Base-by-base conservation (phyloP, 2,113 vertebrate genomes). In the Ciconia stormi region DNA sequence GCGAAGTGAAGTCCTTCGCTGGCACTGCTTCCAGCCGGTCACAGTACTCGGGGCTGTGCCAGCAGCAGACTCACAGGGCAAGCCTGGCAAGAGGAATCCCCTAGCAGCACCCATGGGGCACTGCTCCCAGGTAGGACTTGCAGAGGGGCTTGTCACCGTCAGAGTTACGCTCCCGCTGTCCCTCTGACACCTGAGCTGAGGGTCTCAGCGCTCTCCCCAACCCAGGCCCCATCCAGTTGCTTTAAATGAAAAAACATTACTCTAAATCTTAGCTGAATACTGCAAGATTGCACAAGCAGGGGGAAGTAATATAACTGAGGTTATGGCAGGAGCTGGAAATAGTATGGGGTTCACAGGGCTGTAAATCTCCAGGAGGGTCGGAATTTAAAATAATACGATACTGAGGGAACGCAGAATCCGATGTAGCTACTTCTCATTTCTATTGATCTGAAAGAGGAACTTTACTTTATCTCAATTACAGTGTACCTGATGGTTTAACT, bases 401-500 rank as follows among this genome's bases (percentile, higher is more conserved):
- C 89, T 69, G 66, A 84, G 40, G 30, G 58, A 92, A 66, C 13
- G 0, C 40, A 65, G 79, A 83, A 73, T 71, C 61, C 13, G 23
- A 65, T 87, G 74, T 47, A 72, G 82, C 56, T 91, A 95, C 96
- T 96, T 96, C 96, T 95, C 94, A 97, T 96, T 96, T 95, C 89
- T 80, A 95, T 91, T 93, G 83, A 91, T 91, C 79, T 82, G 88
- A 97, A 97, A 95, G 96, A 95, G 95, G 96, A 97, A 95, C 96
- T 97, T 95, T 25, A 16, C 52, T 85, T 95, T 92, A 65, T 95
- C 94, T 96, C 50, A 46, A 53, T 93, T 78, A 49, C 65, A 95
- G 85, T 49, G 80, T 82, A 95, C 95, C 97, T 97, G 96, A 95
- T 88, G 96, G 96, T 77, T 93, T 95, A 96, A 95, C 96, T 93